phyloP scores from a whole-genome alignment of 1,140 invertebrate genomes.

The Globodera rostochiensis region DNA sequence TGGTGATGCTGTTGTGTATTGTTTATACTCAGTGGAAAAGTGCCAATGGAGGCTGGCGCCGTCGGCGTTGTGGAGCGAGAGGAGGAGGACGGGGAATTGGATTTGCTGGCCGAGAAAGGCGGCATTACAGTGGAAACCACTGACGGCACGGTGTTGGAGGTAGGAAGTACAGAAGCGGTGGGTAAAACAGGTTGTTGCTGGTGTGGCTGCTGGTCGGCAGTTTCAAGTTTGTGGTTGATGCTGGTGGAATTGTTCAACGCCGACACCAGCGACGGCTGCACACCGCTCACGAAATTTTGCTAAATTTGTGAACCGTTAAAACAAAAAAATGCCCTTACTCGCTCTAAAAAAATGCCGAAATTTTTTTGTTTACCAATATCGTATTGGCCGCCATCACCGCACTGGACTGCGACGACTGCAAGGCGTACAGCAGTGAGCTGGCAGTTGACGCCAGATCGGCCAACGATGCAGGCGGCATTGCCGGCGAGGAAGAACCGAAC shows the following conservation, averaged over 20 bases:
- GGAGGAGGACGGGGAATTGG: slow-evolving; percentile 15
- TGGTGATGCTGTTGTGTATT: neutral
- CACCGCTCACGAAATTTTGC: slow-evolving; percentile 28
- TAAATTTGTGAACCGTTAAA: neutral
- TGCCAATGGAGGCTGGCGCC: neutral
- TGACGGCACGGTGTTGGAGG: neutral
- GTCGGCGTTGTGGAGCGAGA: slow-evolving; percentile 8
- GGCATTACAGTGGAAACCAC: neutral
- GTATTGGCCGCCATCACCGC: slow-evolving; percentile 30
- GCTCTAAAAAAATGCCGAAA: neutral
- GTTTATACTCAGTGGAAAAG: neutral
- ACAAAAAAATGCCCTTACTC: neutral
- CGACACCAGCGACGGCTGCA: slow-evolving; percentile 9
- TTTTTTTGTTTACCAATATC: slow-evolving; percentile 15
- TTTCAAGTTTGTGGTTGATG: neutral
- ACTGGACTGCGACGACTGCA: slow-evolving; percentile 24
- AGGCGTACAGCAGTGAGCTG: slow-evolving; percentile 14
- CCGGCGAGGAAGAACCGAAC: neutral
- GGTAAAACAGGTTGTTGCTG: slow-evolving; percentile 4
- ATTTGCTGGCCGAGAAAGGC: slow-evolving; percentile 1
- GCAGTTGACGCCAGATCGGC: slow-evolving; percentile 25
- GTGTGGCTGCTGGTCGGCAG: neutral
- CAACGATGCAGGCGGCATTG: slow-evolving; percentile 15
- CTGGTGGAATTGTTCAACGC: neutral
- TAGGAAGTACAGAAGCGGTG: neutral